Evolutionary conservation across 2,888 invertebrate genomes (phyloP), one percentile per base, ranked within the genome.

Genomic region (Trachelus iudaicus): DNA sequence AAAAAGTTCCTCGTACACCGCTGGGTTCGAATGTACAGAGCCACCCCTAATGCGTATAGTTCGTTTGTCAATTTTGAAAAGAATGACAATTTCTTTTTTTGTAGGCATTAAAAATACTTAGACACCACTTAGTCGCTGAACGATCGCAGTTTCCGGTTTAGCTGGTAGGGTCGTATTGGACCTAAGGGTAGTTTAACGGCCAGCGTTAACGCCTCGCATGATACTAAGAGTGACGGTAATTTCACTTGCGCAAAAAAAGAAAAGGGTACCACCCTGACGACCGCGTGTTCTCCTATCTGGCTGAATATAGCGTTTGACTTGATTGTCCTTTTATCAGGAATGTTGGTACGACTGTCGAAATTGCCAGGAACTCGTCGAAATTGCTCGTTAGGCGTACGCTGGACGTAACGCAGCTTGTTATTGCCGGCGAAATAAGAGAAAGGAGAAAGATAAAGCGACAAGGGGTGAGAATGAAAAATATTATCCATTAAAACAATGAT

Each of bases 321-420:
- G 9, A 56, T 56, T 56, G 56, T 23, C 56, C 9, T 56, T 56
- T 56, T 56, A 56, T 56, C 56, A 56, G 56, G 56, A 56, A 56
- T 56, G 23, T 23, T 56, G 56, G 56, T 9, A 56, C 56, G 23
- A 9, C 56, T 56, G 56, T 56, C 56, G 56, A 56, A 56, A 56
- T 56, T 23, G 15, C 56, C 23, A 56, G 56, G 9, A 23, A 23
- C 56, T 15, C 56, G 23, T 56, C 23, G 0, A 85, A 87, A 87
- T 87, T 87, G 82, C 84, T 75, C 81, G 81, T 83, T 85, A 82
- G 85, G 83, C 85, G 83, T 83, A 86, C 84, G 80, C 37, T 23
- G 56, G 23, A 56, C 56, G 56, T 56, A 56, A 56, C 56, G 56
- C 23, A 23, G 56, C 15, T 23, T 56, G 23, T 56, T 56, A 56